Conservation (phyloP, 2,113 vertebrate genomes). For the Phalacrocorax carbo region DNA sequence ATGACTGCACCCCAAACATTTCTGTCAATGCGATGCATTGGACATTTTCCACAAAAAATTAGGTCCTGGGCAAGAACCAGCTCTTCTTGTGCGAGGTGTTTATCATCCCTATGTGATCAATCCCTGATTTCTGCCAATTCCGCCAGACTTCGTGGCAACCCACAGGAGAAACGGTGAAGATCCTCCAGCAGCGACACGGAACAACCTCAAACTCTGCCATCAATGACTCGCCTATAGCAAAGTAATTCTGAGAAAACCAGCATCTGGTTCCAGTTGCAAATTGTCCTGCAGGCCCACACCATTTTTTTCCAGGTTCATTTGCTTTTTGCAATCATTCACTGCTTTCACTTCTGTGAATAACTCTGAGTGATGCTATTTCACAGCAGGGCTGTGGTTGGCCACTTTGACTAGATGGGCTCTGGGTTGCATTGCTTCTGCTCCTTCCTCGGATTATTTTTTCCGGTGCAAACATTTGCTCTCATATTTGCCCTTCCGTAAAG, state of each 20-base stretch:
- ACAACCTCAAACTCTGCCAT: background rate
- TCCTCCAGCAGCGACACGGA: background rate
- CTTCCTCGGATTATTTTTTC: background rate
- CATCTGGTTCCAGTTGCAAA: background rate
- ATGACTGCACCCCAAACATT: fast-evolving
- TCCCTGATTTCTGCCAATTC: background rate
- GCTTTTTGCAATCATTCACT: background rate
- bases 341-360: background rate
- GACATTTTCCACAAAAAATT: background rate
- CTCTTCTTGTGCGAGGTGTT: background rate
- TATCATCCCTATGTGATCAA: fast-evolving
- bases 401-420: fast-evolving
- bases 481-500: fast-evolving
- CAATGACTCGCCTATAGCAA: background rate
- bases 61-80: background rate
- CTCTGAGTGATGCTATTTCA: fast-evolving
- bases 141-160: background rate
- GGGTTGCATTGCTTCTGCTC: background rate
- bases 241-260: background rate
- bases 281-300: background rate
- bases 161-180: background rate
- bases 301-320: background rate
- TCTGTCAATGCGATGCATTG: background rate
- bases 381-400: background rate
- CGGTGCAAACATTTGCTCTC: fast-evolving